Conservation (phyloP, 2,888 invertebrate species). For the Coronaproctus castanopsis region DNA sequence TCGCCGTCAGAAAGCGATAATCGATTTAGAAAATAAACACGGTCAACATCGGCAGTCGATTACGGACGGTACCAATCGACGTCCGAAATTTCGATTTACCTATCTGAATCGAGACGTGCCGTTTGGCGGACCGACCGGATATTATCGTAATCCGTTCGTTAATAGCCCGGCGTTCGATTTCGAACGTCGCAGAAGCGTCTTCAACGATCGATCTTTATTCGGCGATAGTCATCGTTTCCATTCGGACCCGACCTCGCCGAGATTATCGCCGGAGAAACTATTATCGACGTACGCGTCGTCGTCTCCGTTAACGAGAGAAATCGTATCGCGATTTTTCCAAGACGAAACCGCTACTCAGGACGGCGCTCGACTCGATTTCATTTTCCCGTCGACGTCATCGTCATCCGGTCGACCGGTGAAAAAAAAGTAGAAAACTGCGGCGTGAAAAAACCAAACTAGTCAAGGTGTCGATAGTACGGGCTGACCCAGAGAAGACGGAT, state of each 20-base stretch:
- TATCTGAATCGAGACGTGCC: constrained; percentile 52
- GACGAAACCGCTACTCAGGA: not conserved
- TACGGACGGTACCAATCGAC: not conserved
- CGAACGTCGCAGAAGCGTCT: not conserved
- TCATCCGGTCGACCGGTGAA: too few relatives aligned
- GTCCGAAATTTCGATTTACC: constrained; percentile 43
- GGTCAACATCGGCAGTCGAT: not conserved
- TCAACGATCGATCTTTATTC: constrained; percentile 6
- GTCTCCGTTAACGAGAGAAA: constrained; percentile 12
- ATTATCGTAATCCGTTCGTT: constrained; percentile 17
- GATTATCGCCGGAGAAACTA: constrained; percentile 17
- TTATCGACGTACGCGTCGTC: too few relatives aligned
- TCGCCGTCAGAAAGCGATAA: too few relatives aligned
- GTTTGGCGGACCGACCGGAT: constrained; percentile 31
- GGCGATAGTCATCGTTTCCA: constrained; percentile 13
- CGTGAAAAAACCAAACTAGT: too few relatives aligned
- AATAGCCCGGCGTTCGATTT: constrained; percentile 16
- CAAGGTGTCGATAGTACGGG: too few relatives aligned
- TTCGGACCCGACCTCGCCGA: constrained; percentile 21
- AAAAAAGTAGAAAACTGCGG: too few relatives aligned
- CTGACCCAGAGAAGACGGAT: too few relatives aligned
- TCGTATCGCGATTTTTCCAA: constrained; percentile 14
- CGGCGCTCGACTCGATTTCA: not conserved
- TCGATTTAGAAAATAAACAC: too few relatives aligned
- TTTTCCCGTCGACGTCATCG: too few relatives aligned